Conservation (phyloP, 2,888 invertebrate genomes). For the Allolobophora icterica region DNA sequence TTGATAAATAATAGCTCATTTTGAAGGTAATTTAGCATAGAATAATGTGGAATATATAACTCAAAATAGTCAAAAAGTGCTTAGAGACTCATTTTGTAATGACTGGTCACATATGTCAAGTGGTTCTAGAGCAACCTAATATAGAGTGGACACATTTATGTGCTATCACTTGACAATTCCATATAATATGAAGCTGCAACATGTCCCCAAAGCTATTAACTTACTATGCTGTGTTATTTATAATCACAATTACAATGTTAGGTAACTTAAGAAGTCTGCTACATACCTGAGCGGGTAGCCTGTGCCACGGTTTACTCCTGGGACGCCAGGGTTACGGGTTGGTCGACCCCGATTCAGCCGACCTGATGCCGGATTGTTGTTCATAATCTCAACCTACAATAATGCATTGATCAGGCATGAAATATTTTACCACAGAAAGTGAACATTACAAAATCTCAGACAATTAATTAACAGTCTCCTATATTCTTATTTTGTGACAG, state of each 20-base stretch:
- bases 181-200: no score
- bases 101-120: neutral
- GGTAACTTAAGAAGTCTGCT: neutral
- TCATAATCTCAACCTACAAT: constrained; percentile 39
- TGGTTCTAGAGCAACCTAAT: neutral
- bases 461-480: neutral
- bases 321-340: constrained; percentile 27
- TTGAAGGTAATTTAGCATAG: no score
- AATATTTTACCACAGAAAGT: neutral
- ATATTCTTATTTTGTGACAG: neutral
- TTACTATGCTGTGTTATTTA: neutral
- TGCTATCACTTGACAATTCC: no score
- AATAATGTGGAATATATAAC: no score
- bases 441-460: neutral
- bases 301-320: constrained; percentile 45
- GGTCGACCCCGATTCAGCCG: constrained; percentile 33
- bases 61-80: no score
- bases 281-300: constrained; percentile 46
- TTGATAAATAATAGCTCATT: no score
- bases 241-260: neutral
- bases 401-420: neutral
- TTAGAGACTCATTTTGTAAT: no score
- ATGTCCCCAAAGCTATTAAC: no score
- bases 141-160: no score
- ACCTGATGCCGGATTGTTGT: constrained; percentile 40